phyloP scores from a whole-genome alignment of 2,888 invertebrate genomes.

The Caenorhabditis sp. region DNA sequence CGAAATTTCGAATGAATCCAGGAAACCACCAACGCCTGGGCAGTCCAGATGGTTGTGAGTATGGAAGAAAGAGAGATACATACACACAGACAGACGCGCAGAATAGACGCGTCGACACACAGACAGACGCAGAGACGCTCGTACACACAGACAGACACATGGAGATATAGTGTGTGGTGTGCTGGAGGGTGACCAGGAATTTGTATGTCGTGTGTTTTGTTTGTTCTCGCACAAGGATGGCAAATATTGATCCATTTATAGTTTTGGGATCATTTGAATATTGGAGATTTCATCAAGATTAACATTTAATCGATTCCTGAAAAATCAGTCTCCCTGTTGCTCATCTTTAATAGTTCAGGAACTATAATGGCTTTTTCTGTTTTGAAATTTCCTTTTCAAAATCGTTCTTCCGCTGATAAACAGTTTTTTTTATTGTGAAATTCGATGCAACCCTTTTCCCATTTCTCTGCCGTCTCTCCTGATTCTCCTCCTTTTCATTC shows the following conservation, averaged over 20 bases:
- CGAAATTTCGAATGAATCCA: no score
- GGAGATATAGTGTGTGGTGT: neutral
- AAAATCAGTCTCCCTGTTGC: no score
- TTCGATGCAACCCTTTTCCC: neutral
- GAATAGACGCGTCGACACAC: neutral
- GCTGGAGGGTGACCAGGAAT: neutral
- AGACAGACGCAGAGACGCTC: conserved; percentile 8
- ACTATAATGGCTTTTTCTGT: no score
- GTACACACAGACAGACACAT: conserved; percentile 2
- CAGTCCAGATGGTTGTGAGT: neutral
- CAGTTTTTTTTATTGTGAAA: neutral
- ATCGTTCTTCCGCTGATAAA: no score
- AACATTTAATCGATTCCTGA: no score
- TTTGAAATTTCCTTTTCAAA: no score
- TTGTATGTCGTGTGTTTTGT: neutral
- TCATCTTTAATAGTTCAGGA: no score
- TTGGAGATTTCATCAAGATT: no score
- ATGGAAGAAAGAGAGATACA: neutral
- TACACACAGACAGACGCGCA: conserved; percentile 9
- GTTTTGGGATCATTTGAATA: no score
- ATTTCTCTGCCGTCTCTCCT: no score
- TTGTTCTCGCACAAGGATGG: neutral
- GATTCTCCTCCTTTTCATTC: no score
- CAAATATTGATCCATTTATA: no score
- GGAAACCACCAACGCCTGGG: neutral